Conservation (phyloP, 2,113 vertebrate species). For the Gymnobelideus leadbeateri region DNA sequence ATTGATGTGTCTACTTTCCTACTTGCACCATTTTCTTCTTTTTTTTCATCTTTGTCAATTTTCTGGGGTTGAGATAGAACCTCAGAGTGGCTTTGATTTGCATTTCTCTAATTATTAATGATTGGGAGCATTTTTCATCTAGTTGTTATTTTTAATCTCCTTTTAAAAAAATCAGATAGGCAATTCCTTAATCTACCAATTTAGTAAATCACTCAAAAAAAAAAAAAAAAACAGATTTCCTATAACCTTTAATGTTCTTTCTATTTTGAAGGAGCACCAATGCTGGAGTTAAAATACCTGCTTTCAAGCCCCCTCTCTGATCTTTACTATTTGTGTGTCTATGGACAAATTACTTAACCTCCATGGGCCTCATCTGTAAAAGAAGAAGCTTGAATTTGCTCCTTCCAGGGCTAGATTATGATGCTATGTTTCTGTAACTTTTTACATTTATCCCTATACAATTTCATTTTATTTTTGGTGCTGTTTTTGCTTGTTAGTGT, state of each 20-base stretch:
- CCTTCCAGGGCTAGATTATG: neutral
- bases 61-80: neutral
- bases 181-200: neutral
- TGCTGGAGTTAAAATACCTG: neutral
- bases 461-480: neutral
- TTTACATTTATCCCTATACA: neutral
- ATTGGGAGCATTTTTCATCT: neutral
- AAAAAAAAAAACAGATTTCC: neutral
- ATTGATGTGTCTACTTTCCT: neutral
- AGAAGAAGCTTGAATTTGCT: neutral
- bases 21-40: neutral
- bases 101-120: neutral
- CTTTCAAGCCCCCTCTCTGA: neutral
- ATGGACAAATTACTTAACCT: neutral
- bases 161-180: neutral
- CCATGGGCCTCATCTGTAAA: neutral
- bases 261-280: neutral
- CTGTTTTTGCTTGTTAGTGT: neutral
- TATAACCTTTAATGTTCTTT: neutral
- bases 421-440: neutral
- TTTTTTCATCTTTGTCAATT: no score
- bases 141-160: neutral
- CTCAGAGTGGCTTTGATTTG: neutral
- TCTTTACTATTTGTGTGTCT: neutral
- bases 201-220: neutral